A percentile compares a stretch with the other conserved stretches of the same genome.
phyloP scores from a whole-genome alignment of 2,888 invertebrate genomes.

The Serripes groenlandicus region DNA sequence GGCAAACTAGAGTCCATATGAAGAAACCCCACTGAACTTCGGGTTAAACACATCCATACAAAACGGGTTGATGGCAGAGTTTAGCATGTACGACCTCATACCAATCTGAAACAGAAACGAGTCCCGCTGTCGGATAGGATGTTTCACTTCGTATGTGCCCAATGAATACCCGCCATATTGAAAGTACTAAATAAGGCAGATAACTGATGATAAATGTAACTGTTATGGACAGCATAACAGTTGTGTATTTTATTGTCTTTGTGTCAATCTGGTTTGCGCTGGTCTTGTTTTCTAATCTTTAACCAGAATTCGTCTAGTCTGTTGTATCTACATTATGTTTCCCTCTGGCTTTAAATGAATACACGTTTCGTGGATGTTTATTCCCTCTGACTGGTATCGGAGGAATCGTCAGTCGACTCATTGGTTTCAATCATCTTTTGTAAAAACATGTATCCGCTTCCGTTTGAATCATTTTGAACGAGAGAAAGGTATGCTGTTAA shows the following conservation, averaged over 20 bases:
- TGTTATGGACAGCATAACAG: conserved; percentile 66
- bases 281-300: too few species aligned
- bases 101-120: conserved; percentile 64
- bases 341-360: neutral
- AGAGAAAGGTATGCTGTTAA: neutral
- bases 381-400: neutral
- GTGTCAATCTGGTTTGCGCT: conserved; percentile 17
- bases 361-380: neutral
- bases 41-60: conserved; percentile 68
- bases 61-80: conserved; percentile 66
- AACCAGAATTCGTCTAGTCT: neutral
- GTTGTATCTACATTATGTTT: neutral
- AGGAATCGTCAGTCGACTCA: neutral
- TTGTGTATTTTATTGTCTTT: conserved; percentile 62
- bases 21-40: conserved; percentile 62
- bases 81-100: conserved; percentile 66
- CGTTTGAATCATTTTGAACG: neutral
- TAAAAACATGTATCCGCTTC: neutral
- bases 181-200: conserved; percentile 62
- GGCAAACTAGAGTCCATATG: conserved; percentile 20
- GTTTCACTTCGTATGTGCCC: conserved; percentile 54
- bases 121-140: conserved; percentile 44
- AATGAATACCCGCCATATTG: conserved; percentile 60
- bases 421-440: neutral
- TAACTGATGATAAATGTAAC: conserved; percentile 66